These are phyloP conservation scores for Myotis vivesi DNA, from an alignment of 2,797 vertebrate genomes.

Conservation along the genomic window DNA sequence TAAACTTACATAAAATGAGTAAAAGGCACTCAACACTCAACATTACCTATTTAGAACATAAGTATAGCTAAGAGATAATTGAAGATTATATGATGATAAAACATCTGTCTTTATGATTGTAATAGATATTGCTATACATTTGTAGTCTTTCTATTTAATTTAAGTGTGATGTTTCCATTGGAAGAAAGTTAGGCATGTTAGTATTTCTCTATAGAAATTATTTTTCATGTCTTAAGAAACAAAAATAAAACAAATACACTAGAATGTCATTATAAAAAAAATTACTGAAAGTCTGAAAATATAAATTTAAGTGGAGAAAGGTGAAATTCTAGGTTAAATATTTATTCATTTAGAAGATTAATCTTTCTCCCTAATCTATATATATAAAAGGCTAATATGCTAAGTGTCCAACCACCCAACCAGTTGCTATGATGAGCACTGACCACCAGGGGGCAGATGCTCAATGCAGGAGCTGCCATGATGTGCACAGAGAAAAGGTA, in stretches of 20 bases:
- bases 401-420: no score
- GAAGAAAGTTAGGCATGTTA: not conserved
- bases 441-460: no score
- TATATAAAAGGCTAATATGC: no score
- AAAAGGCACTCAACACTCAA: not conserved
- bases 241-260: not conserved
- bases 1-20: not conserved
- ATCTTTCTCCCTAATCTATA: not conserved
- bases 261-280: conserved; percentile 1
- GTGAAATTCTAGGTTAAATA: not conserved
- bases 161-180: not conserved
- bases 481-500: no score
- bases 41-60: not conserved
- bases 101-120: not conserved
- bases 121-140: not conserved
- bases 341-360: not conserved
- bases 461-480: no score
- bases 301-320: not conserved
- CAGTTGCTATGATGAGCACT: no score
- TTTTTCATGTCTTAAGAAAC: not conserved
- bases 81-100: not conserved
- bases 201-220: not conserved
- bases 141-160: not conserved
- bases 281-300: not conserved
- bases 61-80: not conserved